phyloP scores from a whole-genome alignment of 2,888 invertebrate genomes.

The Drosophila anomalata region DNA sequence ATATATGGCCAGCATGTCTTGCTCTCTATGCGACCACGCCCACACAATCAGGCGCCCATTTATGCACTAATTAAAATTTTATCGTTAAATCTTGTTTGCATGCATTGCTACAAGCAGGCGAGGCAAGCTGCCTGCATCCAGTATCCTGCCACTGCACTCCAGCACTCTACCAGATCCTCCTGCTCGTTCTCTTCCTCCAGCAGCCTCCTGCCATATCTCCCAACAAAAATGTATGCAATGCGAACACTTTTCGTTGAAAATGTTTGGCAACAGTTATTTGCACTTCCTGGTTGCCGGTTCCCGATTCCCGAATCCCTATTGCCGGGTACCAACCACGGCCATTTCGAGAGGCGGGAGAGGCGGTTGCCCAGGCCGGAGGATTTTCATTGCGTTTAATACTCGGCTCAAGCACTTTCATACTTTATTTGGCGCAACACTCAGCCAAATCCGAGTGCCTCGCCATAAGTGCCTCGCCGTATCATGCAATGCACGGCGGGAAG shows the following conservation, averaged over 20 bases:
- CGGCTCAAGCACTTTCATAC: conserved; percentile 66
- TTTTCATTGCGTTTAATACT: conserved; percentile 66
- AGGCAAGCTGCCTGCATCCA: conserved; percentile 45
- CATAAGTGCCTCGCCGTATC: conserved; percentile 28
- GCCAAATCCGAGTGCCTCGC: conserved; percentile 28
- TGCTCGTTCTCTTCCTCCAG: too few species aligned
- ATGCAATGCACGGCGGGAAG: background rate
- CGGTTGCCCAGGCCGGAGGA: conserved; percentile 31
- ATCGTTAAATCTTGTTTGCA: conserved; percentile 80
- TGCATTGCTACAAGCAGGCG: conserved; percentile 70
- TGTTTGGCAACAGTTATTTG: conserved; percentile 78
- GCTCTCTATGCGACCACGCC: conserved; percentile 63
- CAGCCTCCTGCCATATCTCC: conserved; percentile 3
- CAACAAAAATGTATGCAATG: conserved; percentile 61
- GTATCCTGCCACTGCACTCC: conserved; percentile 2
- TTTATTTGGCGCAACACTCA: conserved; percentile 56
- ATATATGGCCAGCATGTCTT: conserved; percentile 46
- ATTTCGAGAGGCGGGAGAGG: background rate
- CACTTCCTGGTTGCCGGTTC: conserved; percentile 60
- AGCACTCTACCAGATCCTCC: too few species aligned
- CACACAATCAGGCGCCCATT: conserved; percentile 78
- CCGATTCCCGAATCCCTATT: conserved; percentile 52
- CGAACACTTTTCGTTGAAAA: conserved; percentile 70
- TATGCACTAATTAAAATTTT: conserved; percentile 79
- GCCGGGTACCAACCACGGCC: conserved; percentile 19